A percentile compares a stretch with the other conserved stretches of the same genome.
Evolutionary conservation across 64 coral and sea anemone genomes (phyloP).

Genomic region (Pachyseris speciosa): DNA sequence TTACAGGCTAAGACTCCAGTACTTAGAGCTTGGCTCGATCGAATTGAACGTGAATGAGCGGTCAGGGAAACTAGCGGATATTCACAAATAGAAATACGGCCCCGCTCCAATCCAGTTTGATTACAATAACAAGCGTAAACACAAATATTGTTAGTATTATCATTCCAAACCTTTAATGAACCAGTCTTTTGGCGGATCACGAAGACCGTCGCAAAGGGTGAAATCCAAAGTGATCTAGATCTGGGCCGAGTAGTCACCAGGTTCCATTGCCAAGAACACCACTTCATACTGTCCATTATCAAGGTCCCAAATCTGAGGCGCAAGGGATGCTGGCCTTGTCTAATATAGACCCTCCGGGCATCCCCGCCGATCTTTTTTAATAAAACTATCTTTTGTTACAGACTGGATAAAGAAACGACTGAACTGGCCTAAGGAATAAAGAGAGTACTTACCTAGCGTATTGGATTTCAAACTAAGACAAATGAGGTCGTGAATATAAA

Average conservation of each 20-base stretch:
- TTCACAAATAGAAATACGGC: too few species aligned
- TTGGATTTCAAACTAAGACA: background rate
- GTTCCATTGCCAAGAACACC: constrained; percentile 65
- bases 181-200: constrained; percentile 71
- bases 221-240: constrained; percentile 82
- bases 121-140: background rate
- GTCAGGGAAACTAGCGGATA: too few species aligned
- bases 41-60: too few species aligned
- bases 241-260: constrained; percentile 70
- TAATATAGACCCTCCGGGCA: constrained; percentile 81
- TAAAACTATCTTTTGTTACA: constrained; percentile 28
- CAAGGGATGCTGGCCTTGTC: constrained; percentile 88
- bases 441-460: background rate
- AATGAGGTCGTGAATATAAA: background rate
- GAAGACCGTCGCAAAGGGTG: constrained; percentile 78
- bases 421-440: constrained; percentile 59
- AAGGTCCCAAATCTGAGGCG: constrained; percentile 68
- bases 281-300: constrained; percentile 88
- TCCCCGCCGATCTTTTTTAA: constrained; percentile 69
- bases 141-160: too few species aligned
- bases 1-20: too few species aligned
- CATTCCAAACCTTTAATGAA: constrained; percentile 69
- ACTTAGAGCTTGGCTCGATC: too few species aligned
- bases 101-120: background rate
- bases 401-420: constrained; percentile 91